Evolutionary conservation across 1,140 invertebrate species (phyloP).

Genomic region (Watersipora subatra): DNA sequence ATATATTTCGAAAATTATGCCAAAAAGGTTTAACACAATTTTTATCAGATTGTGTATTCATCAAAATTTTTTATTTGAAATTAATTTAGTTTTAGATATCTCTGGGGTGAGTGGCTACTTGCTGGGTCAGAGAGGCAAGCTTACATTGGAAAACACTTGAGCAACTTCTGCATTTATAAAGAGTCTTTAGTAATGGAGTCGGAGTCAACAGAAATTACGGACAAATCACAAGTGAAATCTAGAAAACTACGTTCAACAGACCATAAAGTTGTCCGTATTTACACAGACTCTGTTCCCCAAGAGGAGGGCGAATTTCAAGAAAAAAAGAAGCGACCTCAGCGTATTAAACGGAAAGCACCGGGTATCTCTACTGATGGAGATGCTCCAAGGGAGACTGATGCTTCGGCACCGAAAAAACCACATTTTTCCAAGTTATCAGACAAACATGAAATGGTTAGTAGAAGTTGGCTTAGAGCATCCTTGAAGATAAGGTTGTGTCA

Average conservation of each 20-base stretch:
- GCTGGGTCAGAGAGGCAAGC: too few relatives aligned
- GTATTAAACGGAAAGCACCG: neutral
- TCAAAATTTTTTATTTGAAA: too few relatives aligned
- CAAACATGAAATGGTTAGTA: neutral
- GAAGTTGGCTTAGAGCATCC: too few relatives aligned
- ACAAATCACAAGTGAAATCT: neutral
- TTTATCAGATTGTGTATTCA: too few relatives aligned
- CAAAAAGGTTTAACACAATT: too few relatives aligned
- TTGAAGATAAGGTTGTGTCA: too few relatives aligned
- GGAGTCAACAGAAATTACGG: neutral
- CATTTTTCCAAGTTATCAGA: neutral
- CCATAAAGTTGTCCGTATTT: neutral
- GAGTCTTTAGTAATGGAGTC: neutral
- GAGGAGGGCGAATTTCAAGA: neutral
- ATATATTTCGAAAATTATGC: too few relatives aligned
- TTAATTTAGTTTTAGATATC: too few relatives aligned
- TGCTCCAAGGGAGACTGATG: neutral
- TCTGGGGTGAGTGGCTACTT: too few relatives aligned
- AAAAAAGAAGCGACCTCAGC: neutral
- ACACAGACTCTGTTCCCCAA: neutral
- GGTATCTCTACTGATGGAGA: neutral
- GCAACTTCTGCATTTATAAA: too few relatives aligned
- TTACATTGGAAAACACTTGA: too few relatives aligned
- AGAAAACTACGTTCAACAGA: neutral
- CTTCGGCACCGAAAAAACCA: neutral